phyloP scores from a whole-genome alignment of 2,888 invertebrate genomes.

The Clunio marinus region DNA sequence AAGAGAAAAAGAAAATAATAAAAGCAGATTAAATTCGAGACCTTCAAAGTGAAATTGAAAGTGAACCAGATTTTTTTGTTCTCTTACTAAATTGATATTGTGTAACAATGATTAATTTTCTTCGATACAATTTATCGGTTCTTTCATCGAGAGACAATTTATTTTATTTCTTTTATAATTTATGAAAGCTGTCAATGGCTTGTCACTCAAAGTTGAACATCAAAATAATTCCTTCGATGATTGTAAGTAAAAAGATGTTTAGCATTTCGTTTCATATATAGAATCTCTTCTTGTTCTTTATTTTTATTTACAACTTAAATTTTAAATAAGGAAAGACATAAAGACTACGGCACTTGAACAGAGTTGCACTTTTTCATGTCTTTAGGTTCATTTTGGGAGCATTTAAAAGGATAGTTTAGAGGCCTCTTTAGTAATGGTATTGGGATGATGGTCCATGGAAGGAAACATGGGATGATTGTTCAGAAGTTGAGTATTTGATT shows the following conservation, averaged over 20 bases:
- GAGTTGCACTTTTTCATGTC: not conserved
- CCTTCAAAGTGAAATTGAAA: not conserved
- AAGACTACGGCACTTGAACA: constrained; percentile 11
- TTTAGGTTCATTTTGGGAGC: not conserved
- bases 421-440: constrained; percentile 31
- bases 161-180: not conserved
- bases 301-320: not conserved
- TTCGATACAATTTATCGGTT: not conserved
- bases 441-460: constrained; percentile 19
- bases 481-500: not conserved
- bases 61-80: not conserved
- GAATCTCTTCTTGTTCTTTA: too few species aligned
- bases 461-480: constrained; percentile 26
- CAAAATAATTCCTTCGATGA: too few species aligned
- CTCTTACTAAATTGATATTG: not conserved
- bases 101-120: not conserved
- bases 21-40: too few species aligned
- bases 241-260: too few species aligned
- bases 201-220: too few species aligned
- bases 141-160: not conserved
- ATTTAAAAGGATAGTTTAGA: not conserved
- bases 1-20: not conserved
- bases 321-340: constrained; percentile 7
- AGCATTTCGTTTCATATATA: too few species aligned
- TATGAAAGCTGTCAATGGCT: too few species aligned